Evolutionary conservation across 2,888 invertebrate species (phyloP).

Genomic region (Tipula unca): DNA sequence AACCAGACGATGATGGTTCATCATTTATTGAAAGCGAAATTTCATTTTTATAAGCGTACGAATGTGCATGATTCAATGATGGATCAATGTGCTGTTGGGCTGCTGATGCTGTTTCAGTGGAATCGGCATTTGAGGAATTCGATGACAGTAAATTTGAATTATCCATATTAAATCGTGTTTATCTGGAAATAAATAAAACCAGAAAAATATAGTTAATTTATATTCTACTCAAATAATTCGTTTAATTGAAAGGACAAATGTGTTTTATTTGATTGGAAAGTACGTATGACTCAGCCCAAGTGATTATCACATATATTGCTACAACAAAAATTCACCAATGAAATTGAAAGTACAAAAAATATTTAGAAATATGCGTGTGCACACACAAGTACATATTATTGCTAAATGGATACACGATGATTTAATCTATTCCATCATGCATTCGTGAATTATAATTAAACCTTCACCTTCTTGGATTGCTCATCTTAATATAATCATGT

Average conservation of each 20-base stretch:
- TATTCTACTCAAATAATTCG: not conserved
- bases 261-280: not conserved
- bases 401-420: not conserved
- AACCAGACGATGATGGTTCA: slow-evolving; percentile 26
- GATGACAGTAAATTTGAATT: not conserved
- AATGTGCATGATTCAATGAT: not conserved
- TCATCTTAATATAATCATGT: not conserved
- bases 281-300: not conserved
- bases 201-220: not conserved
- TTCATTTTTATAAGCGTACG: slow-evolving; percentile 28
- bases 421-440: not conserved
- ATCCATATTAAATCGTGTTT: not conserved
- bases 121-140: not conserved
- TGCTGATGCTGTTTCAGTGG: not conserved
- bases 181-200: not conserved
- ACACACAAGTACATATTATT: not conserved
- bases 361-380: not conserved
- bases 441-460: not conserved
- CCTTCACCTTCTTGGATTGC: not conserved
- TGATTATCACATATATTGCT: not conserved
- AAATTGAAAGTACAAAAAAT: not conserved
- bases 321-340: not conserved
- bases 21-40: slow-evolving; percentile 28
- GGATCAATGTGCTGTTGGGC: not conserved
- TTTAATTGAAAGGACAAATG: not conserved